Percentiles rank a stretch among this genome's conserved stretches.
Evolutionary conservation across 2,888 invertebrate genomes (phyloP).

Genomic region (Euspilapteryx auroguttella): DNA sequence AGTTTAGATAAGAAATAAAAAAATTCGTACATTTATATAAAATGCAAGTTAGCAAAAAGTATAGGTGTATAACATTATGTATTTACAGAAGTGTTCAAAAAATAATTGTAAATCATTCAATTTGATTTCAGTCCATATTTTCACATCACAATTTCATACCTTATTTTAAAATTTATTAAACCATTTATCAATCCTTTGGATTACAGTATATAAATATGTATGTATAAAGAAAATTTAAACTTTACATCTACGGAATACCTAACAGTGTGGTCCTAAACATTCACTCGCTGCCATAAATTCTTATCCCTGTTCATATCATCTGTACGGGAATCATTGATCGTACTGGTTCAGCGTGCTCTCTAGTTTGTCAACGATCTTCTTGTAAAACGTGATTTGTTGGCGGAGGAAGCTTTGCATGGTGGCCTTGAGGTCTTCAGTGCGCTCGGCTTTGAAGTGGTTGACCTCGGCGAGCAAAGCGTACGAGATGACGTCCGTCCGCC

Average conservation of each 20-base stretch:
- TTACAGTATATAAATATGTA: conserved; percentile 14
- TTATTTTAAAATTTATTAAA: conserved; percentile 34
- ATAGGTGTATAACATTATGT: no score
- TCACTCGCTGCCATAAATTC: no score
- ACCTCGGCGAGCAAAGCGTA: conserved; percentile 94
- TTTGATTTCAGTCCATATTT: conserved; percentile 26
- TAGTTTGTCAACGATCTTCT: conserved; percentile 75
- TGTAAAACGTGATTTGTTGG: conserved; percentile 92
- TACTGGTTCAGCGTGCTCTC: conserved; percentile 59
- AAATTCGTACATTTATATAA: conserved; percentile 17
- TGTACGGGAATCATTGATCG: no score
- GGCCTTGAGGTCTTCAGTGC: conserved; percentile 81
- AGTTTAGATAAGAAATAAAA: conserved; percentile 15
- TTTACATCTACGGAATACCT: no score
- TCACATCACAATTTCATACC: conserved; percentile 43
- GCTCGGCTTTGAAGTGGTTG: conserved; percentile 87
- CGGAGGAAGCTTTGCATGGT: conserved; percentile 84
- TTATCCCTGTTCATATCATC: no score
- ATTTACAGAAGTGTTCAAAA: conserved; percentile 3
- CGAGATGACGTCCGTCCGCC: conserved; percentile 88
- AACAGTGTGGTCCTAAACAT: no score
- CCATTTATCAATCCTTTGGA: conserved; percentile 28
- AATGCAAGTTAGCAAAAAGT: no score
- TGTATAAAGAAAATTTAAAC: no score
- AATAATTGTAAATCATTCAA: conserved; percentile 8